Percentiles rank a stretch among this genome's conserved stretches.
phyloP scores from a whole-genome alignment of 2,888 invertebrate species.

The Amblyjoppa proteus region DNA sequence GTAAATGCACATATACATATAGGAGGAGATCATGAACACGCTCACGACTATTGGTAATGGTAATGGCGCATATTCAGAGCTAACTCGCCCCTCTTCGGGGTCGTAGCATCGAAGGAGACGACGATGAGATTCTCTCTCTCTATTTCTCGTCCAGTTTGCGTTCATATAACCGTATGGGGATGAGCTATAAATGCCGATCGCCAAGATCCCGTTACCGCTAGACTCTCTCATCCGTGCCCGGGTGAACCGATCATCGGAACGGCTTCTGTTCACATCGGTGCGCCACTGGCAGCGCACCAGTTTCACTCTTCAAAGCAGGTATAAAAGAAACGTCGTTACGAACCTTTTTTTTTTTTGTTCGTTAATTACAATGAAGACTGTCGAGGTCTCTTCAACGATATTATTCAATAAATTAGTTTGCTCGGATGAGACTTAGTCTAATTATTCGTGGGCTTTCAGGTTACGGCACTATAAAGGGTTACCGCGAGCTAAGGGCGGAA shows the following conservation, averaged over 20 bases:
- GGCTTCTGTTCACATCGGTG: constrained; percentile 19
- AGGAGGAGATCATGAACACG: constrained; percentile 7
- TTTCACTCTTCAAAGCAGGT: constrained; percentile 5
- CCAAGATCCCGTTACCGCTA: constrained; percentile 63
- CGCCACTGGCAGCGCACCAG: neutral
- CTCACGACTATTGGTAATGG: constrained; percentile 20
- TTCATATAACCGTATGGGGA: constrained; percentile 58
- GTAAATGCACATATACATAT: neutral
- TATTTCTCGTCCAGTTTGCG: constrained; percentile 36
- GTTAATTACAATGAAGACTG: neutral
- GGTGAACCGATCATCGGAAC: constrained; percentile 48
- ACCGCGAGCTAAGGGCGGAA: neutral
- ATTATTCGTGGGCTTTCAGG: constrained; percentile 40
- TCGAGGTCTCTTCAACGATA: neutral
- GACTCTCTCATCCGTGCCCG: constrained; percentile 59
- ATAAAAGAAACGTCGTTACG: neutral
- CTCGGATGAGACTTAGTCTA: neutral
- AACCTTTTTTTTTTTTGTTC: neutral
- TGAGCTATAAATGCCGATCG: constrained; percentile 70
- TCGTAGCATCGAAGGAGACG: neutral
- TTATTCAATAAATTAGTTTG: neutral
- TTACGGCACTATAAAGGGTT: constrained; percentile 49
- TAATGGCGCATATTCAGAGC: constrained; percentile 24
- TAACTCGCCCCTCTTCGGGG: constrained; percentile 39
- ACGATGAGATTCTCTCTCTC: constrained; percentile 1